phyloP scores from a whole-genome alignment of 2,113 vertebrate genomes.

The Lagopus muta region DNA sequence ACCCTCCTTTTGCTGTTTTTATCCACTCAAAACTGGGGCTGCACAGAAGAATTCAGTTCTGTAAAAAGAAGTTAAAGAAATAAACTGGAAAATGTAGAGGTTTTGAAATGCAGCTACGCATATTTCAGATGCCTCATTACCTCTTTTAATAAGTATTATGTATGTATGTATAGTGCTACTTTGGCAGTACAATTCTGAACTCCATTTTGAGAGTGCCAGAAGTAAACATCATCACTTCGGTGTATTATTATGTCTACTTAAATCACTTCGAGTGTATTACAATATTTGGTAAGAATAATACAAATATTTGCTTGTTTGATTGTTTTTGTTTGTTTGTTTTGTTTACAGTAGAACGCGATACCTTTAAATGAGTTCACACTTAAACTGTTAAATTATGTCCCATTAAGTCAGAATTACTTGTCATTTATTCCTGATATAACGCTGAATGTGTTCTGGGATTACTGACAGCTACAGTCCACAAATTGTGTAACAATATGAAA shows the following conservation, averaged over 20 bases:
- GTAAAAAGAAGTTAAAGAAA: not conserved
- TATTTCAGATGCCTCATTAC: not conserved
- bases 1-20: not conserved
- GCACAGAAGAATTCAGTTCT: not conserved
- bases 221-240: not conserved
- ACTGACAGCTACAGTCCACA: not conserved
- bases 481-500: not conserved
- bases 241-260: not conserved
- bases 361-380: constrained; percentile 20
- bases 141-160: not conserved
- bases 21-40: not conserved
- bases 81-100: not conserved
- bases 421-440: not conserved
- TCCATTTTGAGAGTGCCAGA: not conserved
- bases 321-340: not conserved
- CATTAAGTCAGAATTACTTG: constrained; percentile 22
- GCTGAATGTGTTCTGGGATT: not conserved
- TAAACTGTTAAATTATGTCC: constrained; percentile 2
- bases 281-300: constrained; percentile 28
- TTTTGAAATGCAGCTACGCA: not conserved
- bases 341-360: not conserved
- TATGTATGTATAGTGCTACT: not conserved
- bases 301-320: not conserved
- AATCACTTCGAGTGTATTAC: constrained; percentile 5
- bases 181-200: not conserved